Conservation (phyloP, 2,888 invertebrate genomes). For the Polydrusus cervinus region DNA sequence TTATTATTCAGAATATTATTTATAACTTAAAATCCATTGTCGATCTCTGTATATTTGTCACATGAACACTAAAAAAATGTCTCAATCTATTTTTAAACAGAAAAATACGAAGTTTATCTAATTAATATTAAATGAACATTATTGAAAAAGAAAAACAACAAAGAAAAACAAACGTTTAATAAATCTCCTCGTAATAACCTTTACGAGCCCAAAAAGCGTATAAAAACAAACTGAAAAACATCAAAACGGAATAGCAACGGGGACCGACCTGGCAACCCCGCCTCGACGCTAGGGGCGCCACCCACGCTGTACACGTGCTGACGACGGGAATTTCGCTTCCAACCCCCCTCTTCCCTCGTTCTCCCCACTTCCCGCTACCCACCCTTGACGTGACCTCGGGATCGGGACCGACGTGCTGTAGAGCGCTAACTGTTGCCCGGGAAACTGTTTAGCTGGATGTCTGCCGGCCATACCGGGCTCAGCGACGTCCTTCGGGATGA, state of each 20-base stretch:
- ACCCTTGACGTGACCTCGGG: constrained; percentile 50
- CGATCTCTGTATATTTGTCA: too few relatives aligned
- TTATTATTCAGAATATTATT: neutral
- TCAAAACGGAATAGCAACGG: constrained; percentile 22
- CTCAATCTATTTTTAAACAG: neutral
- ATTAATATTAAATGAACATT: neutral
- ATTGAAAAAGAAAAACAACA: neutral
- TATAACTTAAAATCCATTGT: too few relatives aligned
- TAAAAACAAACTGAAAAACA: constrained; percentile 36
- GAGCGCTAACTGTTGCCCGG: constrained; percentile 56
- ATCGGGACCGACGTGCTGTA: constrained; percentile 24
- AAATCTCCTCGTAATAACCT: constrained; percentile 19
- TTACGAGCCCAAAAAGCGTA: constrained; percentile 26
- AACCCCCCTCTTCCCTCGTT: constrained; percentile 12
- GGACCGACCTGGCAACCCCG: constrained; percentile 34
- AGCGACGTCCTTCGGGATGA: constrained; percentile 51
- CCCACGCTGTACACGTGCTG: constrained; percentile 54
- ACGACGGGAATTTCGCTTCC: constrained; percentile 49
- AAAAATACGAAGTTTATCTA: neutral
- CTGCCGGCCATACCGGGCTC: constrained; percentile 44
- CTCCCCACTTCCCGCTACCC: constrained; percentile 25
- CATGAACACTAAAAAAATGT: too few relatives aligned
- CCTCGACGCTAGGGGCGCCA: constrained; percentile 33
- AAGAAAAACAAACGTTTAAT: constrained; percentile 22
- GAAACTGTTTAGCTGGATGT: constrained; percentile 55